phyloP scores from a whole-genome alignment of 2,113 vertebrate genomes.

The Mus spicilegus region DNA sequence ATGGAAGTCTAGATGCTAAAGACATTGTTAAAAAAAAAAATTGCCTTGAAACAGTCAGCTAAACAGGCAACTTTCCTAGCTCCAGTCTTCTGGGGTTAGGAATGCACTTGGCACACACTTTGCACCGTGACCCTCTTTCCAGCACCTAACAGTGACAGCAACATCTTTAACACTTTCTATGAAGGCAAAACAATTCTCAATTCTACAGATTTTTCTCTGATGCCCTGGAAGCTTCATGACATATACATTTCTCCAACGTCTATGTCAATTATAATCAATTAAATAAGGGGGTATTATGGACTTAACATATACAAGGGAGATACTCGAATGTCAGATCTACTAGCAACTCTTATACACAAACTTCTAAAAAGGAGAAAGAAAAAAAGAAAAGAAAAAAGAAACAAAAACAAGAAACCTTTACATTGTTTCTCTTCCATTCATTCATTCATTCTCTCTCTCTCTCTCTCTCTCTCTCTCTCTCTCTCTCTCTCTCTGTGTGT shows the following conservation, averaged over 20 bases:
- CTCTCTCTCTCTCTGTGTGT: background rate
- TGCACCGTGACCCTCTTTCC: fast-evolving
- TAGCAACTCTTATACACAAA: background rate
- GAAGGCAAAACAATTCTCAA: background rate
- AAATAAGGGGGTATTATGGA: background rate
- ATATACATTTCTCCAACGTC: background rate
- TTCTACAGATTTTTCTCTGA: background rate
- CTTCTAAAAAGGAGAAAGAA: background rate
- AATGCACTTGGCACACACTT: background rate
- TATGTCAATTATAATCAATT: background rate
- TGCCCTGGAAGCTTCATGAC: background rate
- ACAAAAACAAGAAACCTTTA: background rate
- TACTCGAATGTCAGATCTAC: background rate
- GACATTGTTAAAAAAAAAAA: background rate
- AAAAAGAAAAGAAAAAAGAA: background rate
- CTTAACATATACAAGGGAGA: background rate
- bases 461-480: no score
- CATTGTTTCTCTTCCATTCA: conserved; percentile 22
- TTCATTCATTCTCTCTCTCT: no score
- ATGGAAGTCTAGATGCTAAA: background rate
- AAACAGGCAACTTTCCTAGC: background rate
- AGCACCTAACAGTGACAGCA: background rate
- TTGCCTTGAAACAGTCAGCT: background rate
- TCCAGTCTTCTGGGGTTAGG: background rate
- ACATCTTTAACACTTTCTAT: background rate